A percentile compares a stretch with the other conserved stretches of the same genome.
phyloP scores from a whole-genome alignment of 2,888 invertebrate species.

The Agrochola macilenta region DNA sequence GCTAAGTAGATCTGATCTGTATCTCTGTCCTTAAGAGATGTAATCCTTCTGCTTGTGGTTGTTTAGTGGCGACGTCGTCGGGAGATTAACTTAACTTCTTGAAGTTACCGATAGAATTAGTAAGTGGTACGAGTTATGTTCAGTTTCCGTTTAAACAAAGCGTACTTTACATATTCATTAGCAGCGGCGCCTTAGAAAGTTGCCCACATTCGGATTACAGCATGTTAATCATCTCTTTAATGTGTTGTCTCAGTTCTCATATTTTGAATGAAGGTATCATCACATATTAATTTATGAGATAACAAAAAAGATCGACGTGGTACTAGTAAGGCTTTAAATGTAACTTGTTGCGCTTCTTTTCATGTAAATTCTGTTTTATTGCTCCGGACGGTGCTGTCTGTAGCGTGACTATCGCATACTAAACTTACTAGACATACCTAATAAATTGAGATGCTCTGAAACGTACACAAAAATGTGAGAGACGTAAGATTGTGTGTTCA shows the following conservation, averaged over 20 bases:
- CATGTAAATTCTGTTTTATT: neutral
- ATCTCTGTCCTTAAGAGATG: neutral
- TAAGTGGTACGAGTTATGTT: slow-evolving; percentile 50
- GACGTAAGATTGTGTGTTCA: neutral
- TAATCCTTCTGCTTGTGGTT: slow-evolving; percentile 24
- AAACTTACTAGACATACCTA: neutral
- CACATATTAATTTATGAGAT: neutral
- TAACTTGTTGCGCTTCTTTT: neutral
- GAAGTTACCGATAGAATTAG: slow-evolving; percentile 28
- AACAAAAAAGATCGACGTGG: neutral
- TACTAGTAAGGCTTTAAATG: neutral
- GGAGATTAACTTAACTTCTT: slow-evolving; percentile 9
- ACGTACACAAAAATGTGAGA: neutral
- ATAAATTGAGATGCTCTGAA: neutral
- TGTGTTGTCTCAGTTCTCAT: slow-evolving; percentile 11
- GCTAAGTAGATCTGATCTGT: neutral
- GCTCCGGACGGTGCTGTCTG: no score
- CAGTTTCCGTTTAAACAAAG: slow-evolving; percentile 47
- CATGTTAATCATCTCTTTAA: neutral
- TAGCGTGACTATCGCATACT: neutral
- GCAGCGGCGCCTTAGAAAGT: slow-evolving; percentile 30
- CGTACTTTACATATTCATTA: slow-evolving; percentile 59
- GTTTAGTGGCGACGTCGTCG: neutral
- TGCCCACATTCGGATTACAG: neutral
- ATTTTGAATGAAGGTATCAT: neutral